Evolutionary conservation across 2,797 vertebrate species (phyloP).

Genomic region (Odontamblyopus rebecca): DNA sequence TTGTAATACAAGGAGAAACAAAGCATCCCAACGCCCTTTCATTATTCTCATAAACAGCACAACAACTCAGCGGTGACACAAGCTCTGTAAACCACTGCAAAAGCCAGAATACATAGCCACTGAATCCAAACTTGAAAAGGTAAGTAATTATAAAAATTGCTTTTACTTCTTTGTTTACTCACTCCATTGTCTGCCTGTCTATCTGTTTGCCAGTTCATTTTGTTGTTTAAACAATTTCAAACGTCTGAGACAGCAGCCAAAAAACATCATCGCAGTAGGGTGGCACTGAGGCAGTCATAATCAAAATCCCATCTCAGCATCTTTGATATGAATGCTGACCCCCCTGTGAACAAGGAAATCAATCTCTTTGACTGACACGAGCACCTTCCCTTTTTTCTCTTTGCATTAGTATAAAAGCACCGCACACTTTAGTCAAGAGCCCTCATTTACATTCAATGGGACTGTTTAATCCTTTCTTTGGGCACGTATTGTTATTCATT

Average conservation of each 20-base stretch:
- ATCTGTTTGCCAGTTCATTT: slow-evolving; percentile 50
- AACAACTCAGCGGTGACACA: slow-evolving; percentile 48
- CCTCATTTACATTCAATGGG: slow-evolving; percentile 23
- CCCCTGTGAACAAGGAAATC: slow-evolving; percentile 76
- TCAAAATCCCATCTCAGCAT: slow-evolving; percentile 78
- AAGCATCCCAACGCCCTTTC: slow-evolving; percentile 62
- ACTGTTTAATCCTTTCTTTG: slow-evolving; percentile 25
- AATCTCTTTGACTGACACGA: slow-evolving; percentile 78
- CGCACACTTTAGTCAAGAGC: slow-evolving; percentile 52
- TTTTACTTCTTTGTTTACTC: slow-evolving; percentile 32
- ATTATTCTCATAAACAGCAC: slow-evolving; percentile 63
- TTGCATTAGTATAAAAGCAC: slow-evolving; percentile 59
- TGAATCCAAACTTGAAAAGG: slow-evolving; percentile 30
- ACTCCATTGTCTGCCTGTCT: slow-evolving; percentile 20
- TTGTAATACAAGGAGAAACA: slow-evolving; percentile 56
- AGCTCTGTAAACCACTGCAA: slow-evolving; percentile 48
- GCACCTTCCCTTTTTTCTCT: slow-evolving; percentile 35
- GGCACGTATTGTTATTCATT: not conserved
- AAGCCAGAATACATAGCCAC: slow-evolving; percentile 29
- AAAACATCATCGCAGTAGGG: slow-evolving; percentile 75
- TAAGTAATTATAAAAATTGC: slow-evolving; percentile 37
- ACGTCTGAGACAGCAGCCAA: slow-evolving; percentile 61
- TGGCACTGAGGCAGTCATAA: slow-evolving; percentile 73
- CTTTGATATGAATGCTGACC: slow-evolving; percentile 78
- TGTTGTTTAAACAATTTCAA: slow-evolving; percentile 67